Evolutionary conservation across 2,113 vertebrate species (phyloP), one percentile per base, ranked within the genome.

Genomic region (Butastur rufipennis): DNA sequence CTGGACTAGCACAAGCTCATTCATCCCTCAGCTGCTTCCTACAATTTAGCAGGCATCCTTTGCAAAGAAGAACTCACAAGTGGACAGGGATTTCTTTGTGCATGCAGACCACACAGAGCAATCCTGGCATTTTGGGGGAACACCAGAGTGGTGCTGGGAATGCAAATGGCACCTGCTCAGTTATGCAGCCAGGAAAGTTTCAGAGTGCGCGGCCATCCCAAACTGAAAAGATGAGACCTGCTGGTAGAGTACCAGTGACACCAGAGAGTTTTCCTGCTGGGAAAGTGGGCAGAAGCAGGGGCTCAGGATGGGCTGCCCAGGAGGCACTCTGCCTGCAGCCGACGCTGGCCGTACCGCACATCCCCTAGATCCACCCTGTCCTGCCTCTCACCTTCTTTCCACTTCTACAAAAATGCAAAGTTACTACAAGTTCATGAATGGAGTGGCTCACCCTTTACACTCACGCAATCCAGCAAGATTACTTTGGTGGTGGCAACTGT

Each of bases 141-240:
- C 29, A 58, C 6, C 15, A 78, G 36, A 13, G 5, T 1, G 2
- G 16, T 63, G 58, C 9, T 40, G 81, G 38, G 26, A 78, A 78
- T 29, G 21, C 65, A 55, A 50, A 34, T 2, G 11, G 66, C 29
- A 47, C 34, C 61, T 36, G 25, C 45, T 65, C 11, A 31, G 47
- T 43, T 55, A 14, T 5, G 26, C 17, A 90, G 61, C 16, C 79
- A 79, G 66, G 85, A 79, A 85, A 79, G 52, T 36, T 21, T 88
- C n/a, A 59, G 40, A 82, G 52, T 2, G 22, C 2, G 1, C 0
- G 19, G 31, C 19, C 73, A 53, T 7, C 19, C 78, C 1, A 0
- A 47, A 14, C 38, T 16, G 42, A 38, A 58, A 32, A 63, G 50
- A 36, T 56, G 72, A 10, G 34, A 74, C 15, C 27, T 70, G 40